phyloP scores from a whole-genome alignment of 2,888 invertebrate species.

The Chrysolina americana region DNA sequence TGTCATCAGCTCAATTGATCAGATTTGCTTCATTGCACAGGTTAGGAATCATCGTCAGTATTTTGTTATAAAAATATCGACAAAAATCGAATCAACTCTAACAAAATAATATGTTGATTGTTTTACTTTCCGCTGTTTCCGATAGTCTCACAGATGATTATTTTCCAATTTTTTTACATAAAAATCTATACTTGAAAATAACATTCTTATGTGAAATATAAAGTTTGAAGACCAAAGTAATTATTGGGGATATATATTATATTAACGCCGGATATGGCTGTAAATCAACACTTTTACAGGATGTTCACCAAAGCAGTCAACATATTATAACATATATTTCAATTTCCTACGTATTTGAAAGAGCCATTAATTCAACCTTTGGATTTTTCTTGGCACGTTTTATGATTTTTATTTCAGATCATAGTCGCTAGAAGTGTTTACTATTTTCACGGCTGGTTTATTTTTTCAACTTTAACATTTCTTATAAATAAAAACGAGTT shows the following conservation, averaged over 20 bases:
- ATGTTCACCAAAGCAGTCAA: too few relatives aligned
- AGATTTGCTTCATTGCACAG: not conserved
- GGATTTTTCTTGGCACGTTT: conserved; percentile 10
- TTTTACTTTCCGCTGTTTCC: too few relatives aligned
- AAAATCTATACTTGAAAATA: too few relatives aligned
- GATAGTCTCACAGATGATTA: too few relatives aligned
- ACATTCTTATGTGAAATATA: too few relatives aligned
- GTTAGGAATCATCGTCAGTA: not conserved
- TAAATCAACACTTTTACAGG: too few relatives aligned
- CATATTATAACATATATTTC: not conserved
- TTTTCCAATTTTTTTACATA: too few relatives aligned
- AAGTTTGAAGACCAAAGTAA: too few relatives aligned
- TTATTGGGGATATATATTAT: too few relatives aligned
- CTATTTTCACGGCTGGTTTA: not conserved
- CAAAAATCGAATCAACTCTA: too few relatives aligned
- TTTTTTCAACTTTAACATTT: conserved; percentile 4
- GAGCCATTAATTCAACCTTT: not conserved
- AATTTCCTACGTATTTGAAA: not conserved
- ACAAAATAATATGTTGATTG: too few relatives aligned
- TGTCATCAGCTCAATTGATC: not conserved
- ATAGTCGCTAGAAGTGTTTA: conserved; percentile 5
- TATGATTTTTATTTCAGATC: not conserved
- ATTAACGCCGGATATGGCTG: too few relatives aligned
- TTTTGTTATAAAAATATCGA: not conserved
- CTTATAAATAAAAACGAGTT: not conserved